Base-by-base conservation (phyloP, 1,140 invertebrate genomes). In the Reticulitermes speratus region DNA sequence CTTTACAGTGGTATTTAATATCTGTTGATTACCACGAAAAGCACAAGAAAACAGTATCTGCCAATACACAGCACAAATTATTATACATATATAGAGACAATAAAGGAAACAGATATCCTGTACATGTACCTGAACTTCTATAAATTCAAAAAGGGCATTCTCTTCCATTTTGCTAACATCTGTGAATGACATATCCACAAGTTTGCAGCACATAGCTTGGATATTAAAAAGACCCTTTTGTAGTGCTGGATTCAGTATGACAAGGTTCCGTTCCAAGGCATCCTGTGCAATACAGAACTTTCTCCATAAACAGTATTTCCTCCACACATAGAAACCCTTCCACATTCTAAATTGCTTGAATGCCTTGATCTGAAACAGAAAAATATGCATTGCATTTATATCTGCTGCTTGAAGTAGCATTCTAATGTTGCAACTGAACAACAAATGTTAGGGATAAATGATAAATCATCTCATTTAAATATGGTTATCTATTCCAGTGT, bases 281-380 rank as follows among this genome's bases (percentile, higher is more conserved):
- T 92, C 93, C 25, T 93, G 93, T 0, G 94, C 93, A 16, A 90
- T 90, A 75, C 89, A 91, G 83, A 95, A 93, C 90, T 96, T 97
- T 65, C 93, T 93, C 87, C 93, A 94, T 44, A 93, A 91, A 30
- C 97, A 93, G n/a, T 94, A 94, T 89, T 96, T 96, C 69, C 93
- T 91, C 96, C 96, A 97, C 0, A 95, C 93, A 88, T 94, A 95
- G 90, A 97, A 97, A 0, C 95, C 94, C 90, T 97, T 97, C 96
- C 96, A 97, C 84, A 94, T 93, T 21, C 95, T 93, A 89, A 95
- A 97, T 44, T 94, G 90, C 32, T 91, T 91, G 90, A 97, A 97
- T 44, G 94, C 94, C 87, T 93, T 94, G 81, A 97, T 95, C 93
- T 96, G 89, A 48, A 85, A 88, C 44, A 86, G 90, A 88, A 85